phyloP scores from a whole-genome alignment of 92 coral and sea anemone genomes.

The Zoanthus solanderi region DNA sequence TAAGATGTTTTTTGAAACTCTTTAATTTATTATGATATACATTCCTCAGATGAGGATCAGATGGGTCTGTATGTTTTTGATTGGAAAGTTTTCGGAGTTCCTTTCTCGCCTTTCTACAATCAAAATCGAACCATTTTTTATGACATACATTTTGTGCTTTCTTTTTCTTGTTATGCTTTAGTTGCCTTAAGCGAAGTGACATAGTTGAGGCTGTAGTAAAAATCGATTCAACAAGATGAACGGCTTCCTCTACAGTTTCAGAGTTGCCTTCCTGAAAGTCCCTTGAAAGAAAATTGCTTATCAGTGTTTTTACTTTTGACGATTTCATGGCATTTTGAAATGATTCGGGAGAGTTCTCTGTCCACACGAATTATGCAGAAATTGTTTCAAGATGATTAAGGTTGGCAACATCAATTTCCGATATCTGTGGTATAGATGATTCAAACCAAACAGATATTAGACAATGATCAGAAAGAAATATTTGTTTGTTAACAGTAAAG shows the following conservation, averaged over 20 bases:
- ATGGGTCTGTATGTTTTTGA: not conserved
- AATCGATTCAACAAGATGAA: constrained; percentile 49
- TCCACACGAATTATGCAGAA: constrained; percentile 48
- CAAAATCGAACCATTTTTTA: too few relatives aligned
- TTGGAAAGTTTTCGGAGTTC: not conserved
- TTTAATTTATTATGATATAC: constrained; percentile 47
- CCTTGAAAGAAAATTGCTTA: constrained; percentile 42
- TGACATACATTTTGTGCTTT: constrained; percentile 38
- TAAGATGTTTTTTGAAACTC: constrained; percentile 41
- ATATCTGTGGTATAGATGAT: constrained; percentile 26
- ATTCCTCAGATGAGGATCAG: constrained; percentile 15
- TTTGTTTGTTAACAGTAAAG: constrained; percentile 42
- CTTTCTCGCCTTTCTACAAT: not conserved
- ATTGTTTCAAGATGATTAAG: constrained; percentile 51
- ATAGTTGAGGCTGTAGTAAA: constrained; percentile 47
- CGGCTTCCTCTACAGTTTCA: constrained; percentile 51
- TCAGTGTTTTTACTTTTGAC: constrained; percentile 48
- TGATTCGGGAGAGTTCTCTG: constrained; percentile 44
- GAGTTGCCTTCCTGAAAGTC: constrained; percentile 45
- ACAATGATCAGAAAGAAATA: constrained; percentile 53
- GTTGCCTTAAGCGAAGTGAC: constrained; percentile 50
- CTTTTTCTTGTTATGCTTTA: constrained; percentile 46
- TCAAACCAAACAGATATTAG: constrained; percentile 36
- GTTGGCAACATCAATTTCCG: constrained; percentile 39
- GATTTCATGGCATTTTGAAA: constrained; percentile 47